These are phyloP conservation scores for Aleiodes testaceus DNA, from an alignment of 2,888 invertebrate species.

Conservation along the genomic window DNA sequence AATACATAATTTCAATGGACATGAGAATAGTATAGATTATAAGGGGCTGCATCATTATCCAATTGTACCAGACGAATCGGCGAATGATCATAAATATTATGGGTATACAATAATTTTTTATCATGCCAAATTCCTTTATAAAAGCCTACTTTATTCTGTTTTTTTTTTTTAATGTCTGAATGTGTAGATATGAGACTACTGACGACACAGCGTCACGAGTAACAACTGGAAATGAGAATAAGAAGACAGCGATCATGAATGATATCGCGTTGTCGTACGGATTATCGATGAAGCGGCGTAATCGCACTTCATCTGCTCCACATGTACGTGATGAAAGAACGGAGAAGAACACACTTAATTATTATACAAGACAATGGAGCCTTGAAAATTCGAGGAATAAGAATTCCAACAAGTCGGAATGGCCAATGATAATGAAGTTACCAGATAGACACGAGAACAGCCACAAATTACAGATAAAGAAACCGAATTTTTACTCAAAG, in stretches of 20 bases:
- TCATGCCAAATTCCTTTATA: too few relatives aligned
- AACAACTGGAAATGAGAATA: constrained; percentile 59
- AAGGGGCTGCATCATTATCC: constrained; percentile 75
- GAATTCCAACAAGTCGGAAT: background rate
- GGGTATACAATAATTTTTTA: too few relatives aligned
- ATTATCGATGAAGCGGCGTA: constrained; percentile 37
- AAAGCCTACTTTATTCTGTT: too few relatives aligned
- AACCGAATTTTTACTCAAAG: constrained; percentile 64
- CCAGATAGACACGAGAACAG: constrained; percentile 56
- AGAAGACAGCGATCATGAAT: constrained; percentile 66
- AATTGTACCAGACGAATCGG: constrained; percentile 84
- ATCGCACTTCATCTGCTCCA: background rate
- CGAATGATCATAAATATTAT: constrained; percentile 54
- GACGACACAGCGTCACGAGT: constrained; percentile 51
- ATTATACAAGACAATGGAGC: too few relatives aligned
- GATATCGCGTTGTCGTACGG: constrained; percentile 66
- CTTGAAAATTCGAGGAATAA: too few relatives aligned
- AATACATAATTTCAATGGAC: background rate
- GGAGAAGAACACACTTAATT: background rate
- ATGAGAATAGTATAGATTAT: constrained; percentile 48
- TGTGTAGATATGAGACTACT: constrained; percentile 65
- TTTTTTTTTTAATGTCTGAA: too few relatives aligned
- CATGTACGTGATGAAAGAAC: background rate
- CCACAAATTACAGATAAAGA: constrained; percentile 67
- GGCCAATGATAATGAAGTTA: background rate